Percentiles rank a stretch among this genome's conserved stretches.
These are phyloP conservation scores for Tetrax tetrax DNA, from an alignment of 2,113 vertebrate species.

Conservation along the genomic window DNA sequence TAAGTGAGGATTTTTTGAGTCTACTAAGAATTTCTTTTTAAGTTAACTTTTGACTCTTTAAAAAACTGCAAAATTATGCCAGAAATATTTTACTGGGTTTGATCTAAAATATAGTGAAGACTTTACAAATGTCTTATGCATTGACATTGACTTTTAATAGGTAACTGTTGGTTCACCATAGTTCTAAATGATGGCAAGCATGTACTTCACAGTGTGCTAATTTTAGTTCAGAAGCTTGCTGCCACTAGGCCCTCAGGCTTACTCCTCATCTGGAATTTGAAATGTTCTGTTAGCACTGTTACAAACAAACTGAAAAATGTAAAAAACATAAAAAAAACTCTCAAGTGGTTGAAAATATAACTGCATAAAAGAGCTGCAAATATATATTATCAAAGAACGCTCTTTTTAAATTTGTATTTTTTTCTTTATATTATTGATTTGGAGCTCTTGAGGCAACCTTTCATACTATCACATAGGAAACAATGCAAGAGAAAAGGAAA, in stretches of 20 bases:
- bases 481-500: background rate
- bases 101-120: background rate
- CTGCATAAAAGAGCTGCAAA: background rate
- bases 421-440: background rate
- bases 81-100: background rate
- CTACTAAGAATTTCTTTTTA: background rate
- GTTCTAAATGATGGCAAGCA: background rate
- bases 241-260: background rate
- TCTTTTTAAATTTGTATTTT: background rate
- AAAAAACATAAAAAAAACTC: background rate
- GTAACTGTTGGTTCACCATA: background rate
- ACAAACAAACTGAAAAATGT: constrained; percentile 16
- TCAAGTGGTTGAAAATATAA: background rate
- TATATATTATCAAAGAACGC: background rate
- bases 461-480: background rate
- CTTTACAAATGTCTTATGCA: background rate
- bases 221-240: constrained; percentile 40
- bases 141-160: constrained; percentile 11
- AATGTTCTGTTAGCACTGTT: background rate
- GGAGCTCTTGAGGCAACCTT: background rate
- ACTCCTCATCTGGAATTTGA: constrained; percentile 16
- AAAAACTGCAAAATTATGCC: background rate
- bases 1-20: background rate
- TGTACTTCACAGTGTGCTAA: constrained; percentile 10
- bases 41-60: background rate